Evolutionary conservation across 2,113 vertebrate genomes (phyloP), one percentile per base, ranked within the genome.

Genomic region (Coptodon rendalli): DNA sequence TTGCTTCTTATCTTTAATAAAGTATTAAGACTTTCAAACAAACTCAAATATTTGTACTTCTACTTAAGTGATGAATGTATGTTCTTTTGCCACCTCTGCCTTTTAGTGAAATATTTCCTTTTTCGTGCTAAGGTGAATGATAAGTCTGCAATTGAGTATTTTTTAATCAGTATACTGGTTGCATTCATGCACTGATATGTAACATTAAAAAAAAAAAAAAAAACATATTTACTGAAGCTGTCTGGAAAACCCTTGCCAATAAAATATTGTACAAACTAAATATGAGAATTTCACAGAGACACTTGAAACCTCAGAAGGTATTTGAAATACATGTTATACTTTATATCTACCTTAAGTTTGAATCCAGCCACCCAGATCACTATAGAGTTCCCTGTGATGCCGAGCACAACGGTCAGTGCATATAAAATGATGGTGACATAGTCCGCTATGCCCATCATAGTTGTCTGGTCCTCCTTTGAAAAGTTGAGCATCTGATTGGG

Each of bases 341-440:
- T 11, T 2, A n/a, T 11, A 80, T 3, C 56, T 63, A 96, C 95
- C 93, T 95, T 95, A 53, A 95, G 82, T 54, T 92, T 95, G 88
- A 93, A 95, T 5, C 95, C 95, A 0, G 95, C 95, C 87, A 97
- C 91, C 95, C 95, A 97, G 87, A 97, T 96, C 40, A 97, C 96
- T 6, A 94, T 3, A 2, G 94, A 85, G 76, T 97, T 97, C 50
- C 96, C 95, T 0, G 88, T 89, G 54, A 93, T 91, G 48, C 97
- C 96, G 1, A 97, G 82, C 10, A 97, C 71, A 6, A 97, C 87
- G 2, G 94, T 97, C 48, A 97, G 79, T 1, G 82, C 85, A 90
- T 96, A 96, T 82, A 97, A 66, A 66, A 96, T 34, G 7, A 96
- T 93, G 45, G 79, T 85, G 9, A 66, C 61, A 66, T 36, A n/a